Percentiles rank a stretch among this genome's conserved stretches.
Evolutionary conservation across 2,797 vertebrate species (phyloP).

Genomic region (Etheostoma perlongum): DNA sequence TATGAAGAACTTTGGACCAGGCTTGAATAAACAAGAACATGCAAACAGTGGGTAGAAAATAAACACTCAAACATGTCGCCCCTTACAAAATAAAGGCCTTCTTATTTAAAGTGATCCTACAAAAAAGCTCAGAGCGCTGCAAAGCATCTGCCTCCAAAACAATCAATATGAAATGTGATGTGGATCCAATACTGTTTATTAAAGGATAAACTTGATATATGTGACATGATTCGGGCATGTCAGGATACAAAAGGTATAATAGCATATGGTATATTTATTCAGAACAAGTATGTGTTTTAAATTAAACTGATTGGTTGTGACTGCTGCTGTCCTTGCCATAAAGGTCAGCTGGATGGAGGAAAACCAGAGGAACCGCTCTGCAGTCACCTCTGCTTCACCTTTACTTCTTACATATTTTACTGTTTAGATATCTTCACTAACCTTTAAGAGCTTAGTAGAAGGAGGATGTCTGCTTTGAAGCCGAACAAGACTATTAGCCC

Average conservation of each 20-base stretch:
- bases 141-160: conserved; percentile 50
- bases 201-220: conserved; percentile 43
- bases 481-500: conserved; percentile 41
- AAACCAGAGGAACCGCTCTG: conserved; percentile 57
- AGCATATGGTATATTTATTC: conserved; percentile 9
- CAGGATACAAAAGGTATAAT: conserved; percentile 25
- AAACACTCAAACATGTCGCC: conserved; percentile 48
- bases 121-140: conserved; percentile 44
- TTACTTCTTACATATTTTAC: conserved; percentile 57
- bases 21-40: conserved; percentile 57
- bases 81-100: conserved; percentile 15
- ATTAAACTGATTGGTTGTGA: conserved; percentile 54
- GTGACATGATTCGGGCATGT: conserved; percentile 34
- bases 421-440: conserved; percentile 50
- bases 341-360: conserved; percentile 56
- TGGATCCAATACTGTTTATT: conserved; percentile 35
- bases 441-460: conserved; percentile 45
- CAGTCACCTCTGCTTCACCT: conserved; percentile 61
- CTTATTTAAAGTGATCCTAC: conserved; percentile 34
- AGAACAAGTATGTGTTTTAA: conserved; percentile 23
- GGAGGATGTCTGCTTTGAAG: conserved; percentile 57
- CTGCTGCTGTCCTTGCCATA: conserved; percentile 39
- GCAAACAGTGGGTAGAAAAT: conserved; percentile 42
- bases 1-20: conserved; percentile 15
- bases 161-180: conserved; percentile 36